Percentiles rank a stretch among this genome's conserved stretches.
Evolutionary conservation across 2,797 vertebrate genomes (phyloP).

Genomic region (Diglossa cyanea): DNA sequence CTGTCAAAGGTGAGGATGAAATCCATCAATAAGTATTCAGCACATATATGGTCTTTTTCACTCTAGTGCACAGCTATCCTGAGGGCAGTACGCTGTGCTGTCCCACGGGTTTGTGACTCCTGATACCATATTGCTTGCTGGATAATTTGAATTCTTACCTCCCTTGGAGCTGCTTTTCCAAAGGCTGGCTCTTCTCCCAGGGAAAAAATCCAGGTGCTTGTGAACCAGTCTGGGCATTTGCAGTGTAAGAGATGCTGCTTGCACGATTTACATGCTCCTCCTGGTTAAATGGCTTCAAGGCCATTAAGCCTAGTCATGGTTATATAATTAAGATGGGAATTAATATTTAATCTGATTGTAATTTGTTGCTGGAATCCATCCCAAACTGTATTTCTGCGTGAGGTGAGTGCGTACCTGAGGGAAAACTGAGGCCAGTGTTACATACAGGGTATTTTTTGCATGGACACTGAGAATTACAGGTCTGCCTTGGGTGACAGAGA

Average conservation of each 20-base stretch:
- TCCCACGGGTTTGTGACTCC: neutral
- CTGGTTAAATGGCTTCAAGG: constrained; percentile 47
- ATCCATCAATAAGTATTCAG: neutral
- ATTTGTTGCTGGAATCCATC: constrained; percentile 60
- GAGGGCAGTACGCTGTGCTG: neutral
- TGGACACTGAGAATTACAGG: neutral
- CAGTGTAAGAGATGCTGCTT: neutral
- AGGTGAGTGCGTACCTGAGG: neutral
- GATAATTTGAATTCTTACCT: neutral
- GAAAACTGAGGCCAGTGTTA: neutral
- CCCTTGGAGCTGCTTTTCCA: neutral
- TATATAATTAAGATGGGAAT: constrained; percentile 66
- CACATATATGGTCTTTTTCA: neutral
- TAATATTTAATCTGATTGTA: constrained; percentile 68
- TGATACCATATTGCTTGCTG: neutral
- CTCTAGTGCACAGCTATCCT: rapidly evolving
- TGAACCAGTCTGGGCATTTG: neutral
- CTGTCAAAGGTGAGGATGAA: neutral
- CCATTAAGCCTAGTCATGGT: constrained; percentile 49
- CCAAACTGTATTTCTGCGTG: neutral
- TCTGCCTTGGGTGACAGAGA: neutral
- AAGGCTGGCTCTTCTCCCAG: neutral
- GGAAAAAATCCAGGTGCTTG: neutral
- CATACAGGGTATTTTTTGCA: neutral
- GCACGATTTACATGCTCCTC: neutral